phyloP scores from a whole-genome alignment of 2,797 vertebrate species.

The Macrochelys suwanniensis region DNA sequence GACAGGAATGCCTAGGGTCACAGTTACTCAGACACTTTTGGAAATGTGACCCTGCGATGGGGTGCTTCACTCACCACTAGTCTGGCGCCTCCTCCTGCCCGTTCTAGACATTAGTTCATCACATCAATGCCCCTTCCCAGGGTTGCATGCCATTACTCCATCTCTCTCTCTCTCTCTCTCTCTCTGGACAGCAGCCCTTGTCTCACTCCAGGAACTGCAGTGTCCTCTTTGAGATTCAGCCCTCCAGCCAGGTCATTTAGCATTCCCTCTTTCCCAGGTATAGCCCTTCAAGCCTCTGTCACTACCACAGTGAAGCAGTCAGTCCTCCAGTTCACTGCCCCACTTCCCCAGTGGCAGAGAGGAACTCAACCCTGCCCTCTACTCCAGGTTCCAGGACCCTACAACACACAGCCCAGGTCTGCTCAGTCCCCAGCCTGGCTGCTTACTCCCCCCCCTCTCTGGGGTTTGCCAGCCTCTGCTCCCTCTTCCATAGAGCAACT shows the following conservation, averaged over 20 bases:
- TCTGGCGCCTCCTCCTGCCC: neutral
- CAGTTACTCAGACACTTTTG: neutral
- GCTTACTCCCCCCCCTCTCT: neutral
- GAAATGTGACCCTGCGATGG: neutral
- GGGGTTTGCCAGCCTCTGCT: neutral
- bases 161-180: too few relatives aligned
- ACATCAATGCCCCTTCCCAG: neutral
- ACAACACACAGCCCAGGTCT: neutral
- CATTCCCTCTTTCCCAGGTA: neutral
- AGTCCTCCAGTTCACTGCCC: neutral
- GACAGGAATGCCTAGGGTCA: neutral
- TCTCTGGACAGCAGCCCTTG: too few relatives aligned
- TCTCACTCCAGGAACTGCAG: neutral
- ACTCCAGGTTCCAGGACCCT: neutral
- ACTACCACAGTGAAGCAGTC: neutral
- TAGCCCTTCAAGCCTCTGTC: neutral
- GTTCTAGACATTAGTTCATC: neutral
- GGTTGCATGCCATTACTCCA: too few relatives aligned
- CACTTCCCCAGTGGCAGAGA: neutral
- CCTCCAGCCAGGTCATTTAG: neutral
- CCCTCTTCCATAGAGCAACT: too few relatives aligned
- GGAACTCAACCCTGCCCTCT: neutral
- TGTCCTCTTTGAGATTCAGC: neutral
- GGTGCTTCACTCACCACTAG: neutral
- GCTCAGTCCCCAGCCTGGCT: neutral